These are phyloP conservation scores for Pelecanus crispus DNA, from an alignment of 2,113 vertebrate genomes.

Conservation along the genomic window DNA sequence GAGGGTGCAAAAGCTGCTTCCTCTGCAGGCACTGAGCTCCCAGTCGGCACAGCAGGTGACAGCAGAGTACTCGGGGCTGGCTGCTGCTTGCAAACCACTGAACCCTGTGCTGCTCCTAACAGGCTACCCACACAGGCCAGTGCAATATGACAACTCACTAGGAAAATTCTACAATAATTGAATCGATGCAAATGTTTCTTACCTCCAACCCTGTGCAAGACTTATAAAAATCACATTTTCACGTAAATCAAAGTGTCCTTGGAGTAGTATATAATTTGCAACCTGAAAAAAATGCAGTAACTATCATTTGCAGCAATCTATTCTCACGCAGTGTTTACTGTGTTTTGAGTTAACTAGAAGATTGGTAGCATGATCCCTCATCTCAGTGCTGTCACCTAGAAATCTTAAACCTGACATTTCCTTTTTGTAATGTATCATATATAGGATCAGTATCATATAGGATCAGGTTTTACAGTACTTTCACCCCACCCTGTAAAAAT, in stretches of 20 bases:
- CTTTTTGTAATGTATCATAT: neutral
- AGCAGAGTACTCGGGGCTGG: neutral
- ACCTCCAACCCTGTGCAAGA: neutral
- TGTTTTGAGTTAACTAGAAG: neutral
- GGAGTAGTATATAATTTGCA: neutral
- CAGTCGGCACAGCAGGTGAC: fast-evolving
- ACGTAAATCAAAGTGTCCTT: neutral
- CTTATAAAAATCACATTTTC: neutral
- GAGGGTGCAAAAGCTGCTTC: neutral
- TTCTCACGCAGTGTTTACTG: neutral
- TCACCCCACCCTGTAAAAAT: neutral
- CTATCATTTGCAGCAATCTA: neutral
- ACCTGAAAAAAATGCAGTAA: neutral
- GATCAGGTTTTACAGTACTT: neutral
- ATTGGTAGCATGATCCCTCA: neutral
- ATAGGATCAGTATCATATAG: neutral
- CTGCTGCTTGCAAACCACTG: neutral
- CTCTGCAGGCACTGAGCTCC: neutral
- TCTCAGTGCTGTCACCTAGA: neutral
- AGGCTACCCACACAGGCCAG: too few species aligned
- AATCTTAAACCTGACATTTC: neutral
- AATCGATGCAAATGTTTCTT: neutral
- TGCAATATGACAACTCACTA: neutral
- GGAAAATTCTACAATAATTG: neutral
- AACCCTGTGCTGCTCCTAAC: neutral